Evolutionary conservation across 2,797 vertebrate species (phyloP), one percentile per base, ranked within the genome.

Genomic region (Bryconaethiops microstoma): DNA sequence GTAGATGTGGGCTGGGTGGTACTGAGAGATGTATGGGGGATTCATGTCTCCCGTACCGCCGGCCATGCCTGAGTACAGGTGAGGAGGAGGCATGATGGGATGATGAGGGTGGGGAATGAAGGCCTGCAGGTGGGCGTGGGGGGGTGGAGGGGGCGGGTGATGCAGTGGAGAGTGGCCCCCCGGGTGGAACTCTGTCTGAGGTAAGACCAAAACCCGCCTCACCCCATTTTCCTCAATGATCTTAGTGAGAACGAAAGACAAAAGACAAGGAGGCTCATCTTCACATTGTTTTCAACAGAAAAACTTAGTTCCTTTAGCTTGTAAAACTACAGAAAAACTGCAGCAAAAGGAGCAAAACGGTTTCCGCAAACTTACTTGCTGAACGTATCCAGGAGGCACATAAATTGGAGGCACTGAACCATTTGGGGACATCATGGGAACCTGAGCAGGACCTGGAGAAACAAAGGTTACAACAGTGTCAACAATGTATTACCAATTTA

Each of bases 401-500:
- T 97, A 99, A 93, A 99, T 99, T 92, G 97, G 96, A 97, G 97
- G 97, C 96, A 99, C 97, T 95, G 97, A 98, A 96, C 97, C 97
- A 94, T 99, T 99, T 93, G 97, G 97, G 91, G 97, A 99, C 96
- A 99, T 98, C 97, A 99, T 99, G 94, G 97, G 97, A 96, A 99
- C 97, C 96, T 99, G 97, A 97, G 97, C 97, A 96, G 97, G 97
- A 96, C 97, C 97, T 99, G 89, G 45, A 85, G 74, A 79, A 63
- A 45, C 64, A 83, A 35, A 35, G 35, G 35, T 35, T 35, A 35
- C 35, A 35, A 35, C 35, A 35, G 35, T 35, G 35, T 35, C 35
- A 35, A 35, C 35, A 35, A 35, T 4, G 35, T 35, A 21, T 5
- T n/a, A 19, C n/a, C 55, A 57, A 57, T 7, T 57, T 4, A 5